Percentiles rank a stretch among this genome's conserved stretches.
These are phyloP conservation scores for Cephus runcator DNA, from an alignment of 2,888 invertebrate genomes.

Conservation along the genomic window DNA sequence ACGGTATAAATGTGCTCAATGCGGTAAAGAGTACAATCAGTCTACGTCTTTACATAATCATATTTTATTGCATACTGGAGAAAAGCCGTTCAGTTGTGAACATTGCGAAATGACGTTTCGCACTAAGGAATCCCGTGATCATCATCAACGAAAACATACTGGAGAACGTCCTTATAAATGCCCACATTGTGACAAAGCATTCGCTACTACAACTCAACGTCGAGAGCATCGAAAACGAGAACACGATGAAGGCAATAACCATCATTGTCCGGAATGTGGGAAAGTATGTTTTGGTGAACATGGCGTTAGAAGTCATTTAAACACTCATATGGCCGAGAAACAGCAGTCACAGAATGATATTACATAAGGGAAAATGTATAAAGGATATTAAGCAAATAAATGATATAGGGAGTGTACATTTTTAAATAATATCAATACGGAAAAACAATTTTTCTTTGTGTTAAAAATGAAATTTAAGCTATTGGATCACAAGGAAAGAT, in stretches of 20 bases:
- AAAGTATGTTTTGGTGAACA: constrained; percentile 18
- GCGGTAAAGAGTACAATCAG: constrained; percentile 21
- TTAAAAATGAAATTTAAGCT: neutral
- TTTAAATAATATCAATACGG: neutral
- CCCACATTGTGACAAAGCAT: constrained; percentile 15
- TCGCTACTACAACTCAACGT: constrained; percentile 17
- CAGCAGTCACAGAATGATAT: neutral
- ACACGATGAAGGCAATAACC: constrained; percentile 18
- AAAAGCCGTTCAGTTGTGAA: constrained; percentile 18
- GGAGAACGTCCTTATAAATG: constrained; percentile 20
- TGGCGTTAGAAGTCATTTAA: constrained; percentile 17
- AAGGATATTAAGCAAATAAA: neutral
- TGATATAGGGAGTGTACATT: neutral
- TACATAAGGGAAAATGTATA: neutral
- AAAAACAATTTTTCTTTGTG: neutral
- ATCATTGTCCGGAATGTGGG: constrained; percentile 16
- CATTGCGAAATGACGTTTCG: constrained; percentile 20
- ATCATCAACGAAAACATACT: constrained; percentile 18
- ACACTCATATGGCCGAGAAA: constrained; percentile 15
- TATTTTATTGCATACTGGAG: constrained; percentile 18
- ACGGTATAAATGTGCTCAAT: constrained; percentile 20
- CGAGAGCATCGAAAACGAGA: constrained; percentile 17
- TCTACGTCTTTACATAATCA: constrained; percentile 19
- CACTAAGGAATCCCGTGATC: constrained; percentile 19
- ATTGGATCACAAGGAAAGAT: neutral